These are phyloP conservation scores for Florisuga fusca DNA, from an alignment of 2,797 vertebrate species.

Conservation along the genomic window DNA sequence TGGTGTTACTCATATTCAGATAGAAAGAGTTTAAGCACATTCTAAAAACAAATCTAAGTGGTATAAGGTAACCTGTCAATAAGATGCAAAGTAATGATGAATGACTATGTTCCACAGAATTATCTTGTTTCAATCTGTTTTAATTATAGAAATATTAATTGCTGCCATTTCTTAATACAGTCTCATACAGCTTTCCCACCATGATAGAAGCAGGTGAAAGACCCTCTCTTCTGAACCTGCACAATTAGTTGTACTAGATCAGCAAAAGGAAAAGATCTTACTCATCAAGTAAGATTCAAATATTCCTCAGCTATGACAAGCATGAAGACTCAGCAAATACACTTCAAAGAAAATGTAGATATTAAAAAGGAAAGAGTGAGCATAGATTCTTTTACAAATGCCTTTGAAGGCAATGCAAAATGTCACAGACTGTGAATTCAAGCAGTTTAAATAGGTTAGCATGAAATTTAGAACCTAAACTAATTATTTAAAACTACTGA, in stretches of 20 bases:
- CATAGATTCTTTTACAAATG: neutral
- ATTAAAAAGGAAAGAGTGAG: neutral
- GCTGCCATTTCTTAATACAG: neutral
- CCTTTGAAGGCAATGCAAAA: neutral
- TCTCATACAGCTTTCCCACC: neutral
- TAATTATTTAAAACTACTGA: neutral
- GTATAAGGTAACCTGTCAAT: neutral
- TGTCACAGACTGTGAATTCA: neutral
- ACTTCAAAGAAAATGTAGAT: conserved; percentile 1
- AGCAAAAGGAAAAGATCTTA: conserved; percentile 39
- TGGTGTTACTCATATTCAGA: neutral
- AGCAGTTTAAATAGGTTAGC: neutral
- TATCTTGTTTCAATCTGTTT: neutral
- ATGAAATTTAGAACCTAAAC: neutral
- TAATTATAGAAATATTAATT: neutral
- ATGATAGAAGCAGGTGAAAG: neutral
- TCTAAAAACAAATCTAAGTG: neutral
- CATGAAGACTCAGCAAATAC: conserved; percentile 23
- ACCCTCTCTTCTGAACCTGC: neutral
- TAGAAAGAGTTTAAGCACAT: neutral
- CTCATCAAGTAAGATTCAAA: conserved; percentile 8
- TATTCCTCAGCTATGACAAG: conserved; percentile 9
- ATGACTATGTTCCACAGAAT: neutral
- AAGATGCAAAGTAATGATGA: neutral
- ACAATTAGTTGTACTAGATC: neutral